phyloP scores from a whole-genome alignment of 2,797 vertebrate genomes.

The Dryobates pubescens region DNA sequence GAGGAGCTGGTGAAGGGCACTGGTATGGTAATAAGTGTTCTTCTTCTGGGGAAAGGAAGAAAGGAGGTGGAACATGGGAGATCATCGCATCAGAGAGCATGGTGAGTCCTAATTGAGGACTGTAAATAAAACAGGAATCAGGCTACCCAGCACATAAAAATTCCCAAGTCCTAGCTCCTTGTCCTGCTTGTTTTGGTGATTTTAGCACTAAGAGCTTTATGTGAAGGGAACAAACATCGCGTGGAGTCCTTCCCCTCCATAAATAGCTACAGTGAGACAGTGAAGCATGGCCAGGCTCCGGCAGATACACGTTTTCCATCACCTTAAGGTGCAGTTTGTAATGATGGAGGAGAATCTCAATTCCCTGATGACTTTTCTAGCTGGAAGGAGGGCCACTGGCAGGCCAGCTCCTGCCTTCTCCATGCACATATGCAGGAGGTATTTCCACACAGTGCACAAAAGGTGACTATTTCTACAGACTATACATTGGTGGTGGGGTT shows the following conservation, averaged over 20 bases:
- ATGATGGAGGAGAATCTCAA: not conserved
- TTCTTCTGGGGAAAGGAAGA: not conserved
- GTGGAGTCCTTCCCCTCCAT: not conserved
- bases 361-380: not conserved
- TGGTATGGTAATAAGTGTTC: too few species aligned
- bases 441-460: not conserved
- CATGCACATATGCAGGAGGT: accelerated
- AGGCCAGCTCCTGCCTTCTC: not conserved
- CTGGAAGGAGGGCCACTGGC: not conserved
- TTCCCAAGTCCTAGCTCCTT: not conserved
- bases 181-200: not conserved
- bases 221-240: accelerated
- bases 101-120: not conserved
- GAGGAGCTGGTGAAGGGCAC: not conserved
- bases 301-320: accelerated
- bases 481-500: accelerated
- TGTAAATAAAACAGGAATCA: not conserved
- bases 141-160: not conserved
- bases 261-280: not conserved
- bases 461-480: not conserved
- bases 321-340: not conserved
- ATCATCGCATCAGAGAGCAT: not conserved
- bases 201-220: not conserved
- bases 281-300: not conserved
- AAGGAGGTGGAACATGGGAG: not conserved